Evolutionary conservation across 2,113 vertebrate species (phyloP), one percentile per base, ranked within the genome.

Genomic region (Larimichthys crocea): DNA sequence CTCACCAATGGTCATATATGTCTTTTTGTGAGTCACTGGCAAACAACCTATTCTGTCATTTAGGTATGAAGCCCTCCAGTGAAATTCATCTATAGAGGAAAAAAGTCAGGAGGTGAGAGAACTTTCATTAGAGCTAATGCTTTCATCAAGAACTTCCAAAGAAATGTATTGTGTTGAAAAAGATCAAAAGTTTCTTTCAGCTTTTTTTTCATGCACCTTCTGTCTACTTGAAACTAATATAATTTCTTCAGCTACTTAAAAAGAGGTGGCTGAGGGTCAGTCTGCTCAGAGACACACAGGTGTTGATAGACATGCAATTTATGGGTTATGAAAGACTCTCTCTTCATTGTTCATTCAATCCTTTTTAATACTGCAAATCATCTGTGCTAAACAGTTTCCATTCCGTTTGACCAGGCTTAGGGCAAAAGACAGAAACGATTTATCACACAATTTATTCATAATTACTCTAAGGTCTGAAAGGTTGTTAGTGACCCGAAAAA

Each of bases 401-500:
- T 63, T 83, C 20, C 52, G 66, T 76, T 64, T 73, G 76, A 80
- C 70, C 62, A 53, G 80, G 67, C 70, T 72, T 70, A 84, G 55
- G n/a, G 63, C 53, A 53, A n/a, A 52, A 62, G 42, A 62, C 76
- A 86, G 15, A 78, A 66, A 71, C 78, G 24, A 77, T 75, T 63
- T 60, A 56, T 64, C 65, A 82, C 76, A 74, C 68, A 72, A 52
- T 76, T 42, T 82, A 62, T 56, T 73, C 49, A 67, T 85, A 62
- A 89, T 85, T 79, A 66, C 69, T 80, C 48, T 48, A 46, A 65
- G 48, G 48, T 5, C 60, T 80, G 49, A 75, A 50, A 64, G 59
- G 46, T 66, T 57, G 46, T 67, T 46, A 75, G 44, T 82, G 75
- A 74, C 62, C 70, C 7, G n/a, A n/a, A 77, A 77, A 75, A 64